These are phyloP conservation scores for Eulemur coronatus DNA, from an alignment of 2,797 vertebrate genomes.

Conservation along the genomic window DNA sequence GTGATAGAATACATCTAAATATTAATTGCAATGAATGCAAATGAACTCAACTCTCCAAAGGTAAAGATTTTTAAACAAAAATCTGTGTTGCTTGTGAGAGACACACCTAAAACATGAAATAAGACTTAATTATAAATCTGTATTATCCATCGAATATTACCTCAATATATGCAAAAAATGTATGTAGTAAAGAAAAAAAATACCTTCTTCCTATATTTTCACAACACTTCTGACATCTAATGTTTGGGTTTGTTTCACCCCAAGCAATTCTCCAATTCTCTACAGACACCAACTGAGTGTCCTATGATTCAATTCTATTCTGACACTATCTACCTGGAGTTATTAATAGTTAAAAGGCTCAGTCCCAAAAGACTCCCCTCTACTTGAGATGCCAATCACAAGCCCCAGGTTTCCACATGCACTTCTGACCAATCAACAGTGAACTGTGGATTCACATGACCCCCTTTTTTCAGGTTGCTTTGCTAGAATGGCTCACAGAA, in stretches of 20 bases:
- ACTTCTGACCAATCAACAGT: not conserved
- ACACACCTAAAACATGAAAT: not conserved
- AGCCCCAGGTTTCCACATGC: not conserved
- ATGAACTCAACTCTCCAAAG: not conserved
- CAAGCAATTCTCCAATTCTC: not conserved
- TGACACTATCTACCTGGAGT: not conserved
- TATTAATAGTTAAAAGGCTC: not conserved
- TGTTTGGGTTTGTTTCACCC: not conserved
- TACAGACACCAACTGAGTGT: not conserved
- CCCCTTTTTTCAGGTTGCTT: not conserved
- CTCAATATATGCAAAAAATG: constrained; percentile 20
- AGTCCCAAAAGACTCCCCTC: not conserved
- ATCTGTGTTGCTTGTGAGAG: not conserved
- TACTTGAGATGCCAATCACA: not conserved
- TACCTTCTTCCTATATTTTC: not conserved
- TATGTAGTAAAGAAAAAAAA: not conserved
- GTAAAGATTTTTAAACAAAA: constrained; percentile 39
- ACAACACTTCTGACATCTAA: not conserved
- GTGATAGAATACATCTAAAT: not conserved
- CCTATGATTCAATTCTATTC: not conserved
- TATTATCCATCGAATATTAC: not conserved
- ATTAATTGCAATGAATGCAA: constrained; percentile 4
- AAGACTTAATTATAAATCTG: not conserved
- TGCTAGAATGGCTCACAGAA: not conserved
- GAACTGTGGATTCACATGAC: not conserved